A percentile compares a stretch with the other conserved stretches of the same genome.
Evolutionary conservation across 1,140 invertebrate genomes (phyloP).

Genomic region (Trialeurodes vaporariorum): DNA sequence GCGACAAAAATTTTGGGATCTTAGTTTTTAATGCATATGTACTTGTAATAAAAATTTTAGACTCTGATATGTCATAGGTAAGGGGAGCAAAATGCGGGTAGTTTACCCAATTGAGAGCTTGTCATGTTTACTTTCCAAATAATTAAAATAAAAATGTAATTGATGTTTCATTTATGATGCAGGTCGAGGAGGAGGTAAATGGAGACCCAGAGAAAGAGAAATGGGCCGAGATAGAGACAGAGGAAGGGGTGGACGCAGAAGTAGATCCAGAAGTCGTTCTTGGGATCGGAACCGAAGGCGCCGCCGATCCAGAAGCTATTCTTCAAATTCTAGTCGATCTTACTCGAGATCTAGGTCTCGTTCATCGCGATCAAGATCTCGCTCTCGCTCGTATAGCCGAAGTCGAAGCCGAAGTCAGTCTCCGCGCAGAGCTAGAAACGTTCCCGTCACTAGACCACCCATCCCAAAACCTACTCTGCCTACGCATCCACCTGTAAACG

Average conservation of each 20-base stretch:
- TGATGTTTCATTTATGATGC: background rate
- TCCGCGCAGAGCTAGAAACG: background rate
- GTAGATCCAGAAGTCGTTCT: background rate
- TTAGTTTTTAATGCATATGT: no score
- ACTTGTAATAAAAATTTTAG: no score
- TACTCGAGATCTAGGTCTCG: background rate
- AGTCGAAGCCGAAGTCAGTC: background rate
- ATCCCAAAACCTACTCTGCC: background rate
- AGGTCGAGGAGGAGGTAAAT: background rate
- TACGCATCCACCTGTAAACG: background rate
- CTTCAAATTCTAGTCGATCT: background rate
- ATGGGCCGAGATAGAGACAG: background rate
- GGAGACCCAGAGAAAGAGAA: background rate
- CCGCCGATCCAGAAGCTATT: background rate
- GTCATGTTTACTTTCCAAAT: no score
- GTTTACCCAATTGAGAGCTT: no score
- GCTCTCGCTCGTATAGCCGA: no score
- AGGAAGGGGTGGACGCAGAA: background rate
- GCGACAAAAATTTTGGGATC: no score
- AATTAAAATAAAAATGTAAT: no score
- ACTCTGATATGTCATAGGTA: no score
- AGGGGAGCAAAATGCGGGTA: no score
- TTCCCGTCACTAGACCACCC: background rate
- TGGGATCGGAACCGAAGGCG: background rate
- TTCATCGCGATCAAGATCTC: background rate